Percentiles rank a stretch among this genome's conserved stretches.
Conservation (phyloP, 2,888 invertebrate species). For the Cosmia trapezina region DNA sequence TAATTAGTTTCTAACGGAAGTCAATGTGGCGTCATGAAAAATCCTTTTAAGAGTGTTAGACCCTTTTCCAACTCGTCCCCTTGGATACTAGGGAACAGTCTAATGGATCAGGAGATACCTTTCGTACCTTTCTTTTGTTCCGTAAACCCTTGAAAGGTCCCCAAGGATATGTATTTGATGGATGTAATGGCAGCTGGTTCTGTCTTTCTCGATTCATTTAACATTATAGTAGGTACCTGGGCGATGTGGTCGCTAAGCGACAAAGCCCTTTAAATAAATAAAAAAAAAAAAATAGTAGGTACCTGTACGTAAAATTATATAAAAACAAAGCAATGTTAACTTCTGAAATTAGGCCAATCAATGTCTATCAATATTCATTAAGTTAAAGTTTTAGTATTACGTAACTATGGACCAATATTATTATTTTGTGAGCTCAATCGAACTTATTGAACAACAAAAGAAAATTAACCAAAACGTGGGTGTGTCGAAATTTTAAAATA, state of each 20-base stretch:
- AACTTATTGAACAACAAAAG: not conserved
- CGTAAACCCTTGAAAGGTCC: conserved; percentile 40
- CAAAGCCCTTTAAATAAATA: too few species aligned
- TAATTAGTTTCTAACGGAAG: conserved; percentile 18
- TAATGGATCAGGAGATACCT: conserved; percentile 50
- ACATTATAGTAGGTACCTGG: too few species aligned
- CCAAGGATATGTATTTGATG: conserved; percentile 34
- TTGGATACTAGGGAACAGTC: conserved; percentile 18
- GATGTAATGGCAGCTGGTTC: conserved; percentile 10
- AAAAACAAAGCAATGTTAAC: conserved; percentile 5
- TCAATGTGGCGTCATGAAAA: conserved; percentile 18
- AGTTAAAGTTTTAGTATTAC: not conserved
- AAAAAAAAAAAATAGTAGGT: too few species aligned
- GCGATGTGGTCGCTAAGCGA: too few species aligned
- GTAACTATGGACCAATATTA: not conserved
- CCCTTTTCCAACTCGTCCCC: conserved; percentile 28
- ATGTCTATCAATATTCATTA: conserved; percentile 21
- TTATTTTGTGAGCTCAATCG: not conserved
- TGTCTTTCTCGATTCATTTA: not conserved
- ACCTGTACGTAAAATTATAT: not conserved
- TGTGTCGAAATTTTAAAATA: too few species aligned
- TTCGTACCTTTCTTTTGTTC: conserved; percentile 38
- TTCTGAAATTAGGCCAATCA: not conserved
- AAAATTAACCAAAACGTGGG: not conserved
- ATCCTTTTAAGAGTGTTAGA: conserved; percentile 31